Conservation (phyloP, 2,797 vertebrate genomes). For the Vireo griseus region DNA sequence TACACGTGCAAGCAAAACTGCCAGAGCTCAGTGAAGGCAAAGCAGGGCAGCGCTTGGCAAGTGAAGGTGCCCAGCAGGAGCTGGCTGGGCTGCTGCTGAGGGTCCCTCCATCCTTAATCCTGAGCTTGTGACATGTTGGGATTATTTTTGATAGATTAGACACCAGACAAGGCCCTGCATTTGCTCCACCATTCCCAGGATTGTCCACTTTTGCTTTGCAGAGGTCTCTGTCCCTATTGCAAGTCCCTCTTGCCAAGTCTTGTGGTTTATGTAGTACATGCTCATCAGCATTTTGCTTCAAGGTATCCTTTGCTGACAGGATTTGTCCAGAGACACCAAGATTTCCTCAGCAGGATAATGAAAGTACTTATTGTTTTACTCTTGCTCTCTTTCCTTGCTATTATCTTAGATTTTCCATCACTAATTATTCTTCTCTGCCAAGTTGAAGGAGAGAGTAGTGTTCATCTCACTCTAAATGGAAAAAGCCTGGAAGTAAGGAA, state of each 20-base stretch:
- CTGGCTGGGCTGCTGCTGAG: neutral
- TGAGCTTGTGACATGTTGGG: neutral
- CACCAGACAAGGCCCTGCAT: neutral
- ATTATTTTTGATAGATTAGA: neutral
- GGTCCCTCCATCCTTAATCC: neutral
- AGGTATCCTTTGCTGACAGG: neutral
- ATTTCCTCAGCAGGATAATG: neutral
- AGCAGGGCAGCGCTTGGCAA: neutral
- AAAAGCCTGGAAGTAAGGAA: neutral
- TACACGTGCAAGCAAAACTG: neutral
- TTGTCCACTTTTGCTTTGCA: neutral
- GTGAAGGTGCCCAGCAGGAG: neutral
- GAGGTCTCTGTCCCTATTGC: neutral
- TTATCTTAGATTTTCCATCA: neutral
- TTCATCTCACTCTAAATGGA: neutral
- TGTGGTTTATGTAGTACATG: neutral
- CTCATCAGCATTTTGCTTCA: neutral
- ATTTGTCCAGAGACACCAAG: neutral
- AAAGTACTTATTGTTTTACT: neutral
- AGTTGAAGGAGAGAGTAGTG: neutral
- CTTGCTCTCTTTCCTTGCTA: neutral
- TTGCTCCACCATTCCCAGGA: neutral
- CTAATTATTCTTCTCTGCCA: neutral
- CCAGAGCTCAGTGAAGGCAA: neutral
- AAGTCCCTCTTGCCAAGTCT: neutral